Percentiles rank a stretch among this genome's conserved stretches.
Conservation (phyloP, 2,797 vertebrate species). For the Monodelphis domestica region DNA sequence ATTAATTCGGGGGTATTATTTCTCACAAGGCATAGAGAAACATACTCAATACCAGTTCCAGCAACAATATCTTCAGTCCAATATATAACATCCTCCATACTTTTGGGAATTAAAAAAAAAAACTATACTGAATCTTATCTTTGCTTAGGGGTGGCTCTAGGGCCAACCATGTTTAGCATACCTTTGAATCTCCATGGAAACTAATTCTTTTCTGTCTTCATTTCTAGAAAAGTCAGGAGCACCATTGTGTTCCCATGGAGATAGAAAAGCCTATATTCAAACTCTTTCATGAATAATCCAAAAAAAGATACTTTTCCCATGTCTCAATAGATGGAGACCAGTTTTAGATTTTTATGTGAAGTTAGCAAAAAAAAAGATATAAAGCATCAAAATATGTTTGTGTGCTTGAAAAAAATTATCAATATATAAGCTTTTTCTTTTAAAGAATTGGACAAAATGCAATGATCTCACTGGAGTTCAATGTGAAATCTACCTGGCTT, state of each 20-base stretch:
- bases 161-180: conserved; percentile 34
- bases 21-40: conserved; percentile 1
- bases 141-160: not conserved
- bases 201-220: conserved; percentile 23
- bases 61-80: conserved; percentile 31
- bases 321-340: conserved; percentile 29
- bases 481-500: not conserved
- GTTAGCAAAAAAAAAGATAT: conserved; percentile 30
- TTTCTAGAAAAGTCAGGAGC: conserved; percentile 63
- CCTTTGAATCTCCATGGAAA: conserved; percentile 73
- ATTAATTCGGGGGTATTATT: not conserved
- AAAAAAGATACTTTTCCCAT: conserved; percentile 22
- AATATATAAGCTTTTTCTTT: not conserved
- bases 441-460: conserved; percentile 24
- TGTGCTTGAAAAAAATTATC: not conserved
- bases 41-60: conserved; percentile 19
- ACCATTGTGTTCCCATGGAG: conserved; percentile 66
- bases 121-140: not conserved
- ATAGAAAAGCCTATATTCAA: conserved; percentile 51
- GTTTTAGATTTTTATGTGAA: not conserved
- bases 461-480: not conserved
- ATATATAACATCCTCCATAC: conserved; percentile 32
- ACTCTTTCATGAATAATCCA: conserved; percentile 36
- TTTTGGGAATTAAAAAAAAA: conserved; percentile 19
- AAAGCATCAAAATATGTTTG: conserved; percentile 7